Evolutionary conservation across 2,888 invertebrate species (phyloP).

Genomic region (Punctoribates punctum): DNA sequence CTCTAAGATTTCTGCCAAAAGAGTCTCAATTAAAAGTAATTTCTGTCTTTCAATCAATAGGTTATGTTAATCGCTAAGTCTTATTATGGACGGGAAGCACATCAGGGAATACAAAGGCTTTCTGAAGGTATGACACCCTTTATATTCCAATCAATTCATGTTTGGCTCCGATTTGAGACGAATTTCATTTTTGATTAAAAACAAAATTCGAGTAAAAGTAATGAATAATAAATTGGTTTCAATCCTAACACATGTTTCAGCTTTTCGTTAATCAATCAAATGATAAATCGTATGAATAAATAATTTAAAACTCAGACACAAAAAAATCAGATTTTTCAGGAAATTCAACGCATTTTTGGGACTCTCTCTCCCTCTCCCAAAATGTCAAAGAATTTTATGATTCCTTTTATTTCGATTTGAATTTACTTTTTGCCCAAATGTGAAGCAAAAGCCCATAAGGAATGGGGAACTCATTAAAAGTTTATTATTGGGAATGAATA

Average conservation of each 20-base stretch:
- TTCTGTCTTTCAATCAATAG: slow-evolving; percentile 42
- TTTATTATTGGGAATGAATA: too few relatives aligned
- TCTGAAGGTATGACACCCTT: slow-evolving; percentile 62
- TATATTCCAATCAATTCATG: background rate
- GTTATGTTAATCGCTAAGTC: slow-evolving; percentile 49
- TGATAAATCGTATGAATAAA: slow-evolving; percentile 2
- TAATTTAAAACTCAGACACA: background rate
- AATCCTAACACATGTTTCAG: too few relatives aligned
- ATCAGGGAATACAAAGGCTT: slow-evolving; percentile 43
- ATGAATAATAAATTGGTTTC: too few relatives aligned
- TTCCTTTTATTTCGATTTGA: too few relatives aligned
- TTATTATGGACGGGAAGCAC: slow-evolving; percentile 44
- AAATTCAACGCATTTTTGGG: background rate
- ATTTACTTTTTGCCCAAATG: too few relatives aligned
- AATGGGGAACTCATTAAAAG: too few relatives aligned
- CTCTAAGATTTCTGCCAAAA: too few relatives aligned
- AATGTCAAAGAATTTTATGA: too few relatives aligned
- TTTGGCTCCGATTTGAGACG: background rate
- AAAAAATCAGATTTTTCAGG: background rate
- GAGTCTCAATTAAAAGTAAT: too few relatives aligned
- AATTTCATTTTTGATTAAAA: background rate
- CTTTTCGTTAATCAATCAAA: background rate
- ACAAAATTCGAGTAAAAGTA: too few relatives aligned
- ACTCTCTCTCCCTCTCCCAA: too few relatives aligned
- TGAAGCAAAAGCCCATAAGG: too few relatives aligned